Base-by-base conservation (phyloP, 2,797 vertebrate genomes). In the Tadarida brasiliensis region DNA sequence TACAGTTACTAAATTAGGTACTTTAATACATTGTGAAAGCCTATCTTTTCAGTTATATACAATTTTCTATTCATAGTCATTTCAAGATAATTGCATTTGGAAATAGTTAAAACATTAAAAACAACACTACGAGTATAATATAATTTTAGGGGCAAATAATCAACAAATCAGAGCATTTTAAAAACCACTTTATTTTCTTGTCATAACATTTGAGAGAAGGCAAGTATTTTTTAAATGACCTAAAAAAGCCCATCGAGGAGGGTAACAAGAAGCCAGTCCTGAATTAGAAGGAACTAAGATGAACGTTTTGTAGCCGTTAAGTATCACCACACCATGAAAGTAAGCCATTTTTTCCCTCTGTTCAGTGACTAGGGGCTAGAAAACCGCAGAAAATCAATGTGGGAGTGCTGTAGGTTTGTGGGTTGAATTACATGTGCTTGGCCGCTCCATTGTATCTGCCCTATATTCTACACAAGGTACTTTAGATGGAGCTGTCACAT, bases 321-420 rank as follows among this genome's bases (percentile, higher is more conserved):
- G 99, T 99, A 99, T 99, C 99, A 99, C 98, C 98, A 96, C 97
- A 96, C 97, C 99, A 98, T 99, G 98, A 99, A 99, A 99, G 99
- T 99, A 99, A 99, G 99, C 98, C 96, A 94, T 99, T 98, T 98
- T 98, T 98, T 97, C 47, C 98, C 98, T 98, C 98, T 97, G 97
- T 98, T 98, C 98, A 98, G 98, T 99, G 99, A 99, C 99, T 99
- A 98, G 99, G 98, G 99, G 99, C 99, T 99, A 99, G 98, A 98
- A 99, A 99, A 99, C 98, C 98, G 97, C 98, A 98, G 99, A 99
- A 86, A 96, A 99, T 99, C 99, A 99, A 99, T 99, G 99, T 98
- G 97, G 97, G 98, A 99, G 98, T 99, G 98, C 98, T 98, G 98
- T 98, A 98, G 98, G 98, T 99, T 99, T 99, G 98, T 98, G 98